phyloP scores from a whole-genome alignment of 2,113 vertebrate genomes.

The Indri indri region DNA sequence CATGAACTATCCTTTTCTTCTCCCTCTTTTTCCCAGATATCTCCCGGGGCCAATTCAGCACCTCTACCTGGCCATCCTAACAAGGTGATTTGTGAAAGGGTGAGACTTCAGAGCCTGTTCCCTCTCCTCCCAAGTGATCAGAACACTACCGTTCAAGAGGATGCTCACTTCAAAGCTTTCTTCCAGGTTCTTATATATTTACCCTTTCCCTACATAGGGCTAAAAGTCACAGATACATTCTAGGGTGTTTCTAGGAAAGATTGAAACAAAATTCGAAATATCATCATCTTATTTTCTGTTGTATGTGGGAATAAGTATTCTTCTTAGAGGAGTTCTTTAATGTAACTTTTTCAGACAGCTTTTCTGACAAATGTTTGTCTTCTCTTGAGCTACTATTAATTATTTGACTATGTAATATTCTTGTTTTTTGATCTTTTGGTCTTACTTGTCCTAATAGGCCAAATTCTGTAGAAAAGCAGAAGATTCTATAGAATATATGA shows the following conservation, averaged over 20 bases:
- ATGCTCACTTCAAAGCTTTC: slow-evolving; percentile 82
- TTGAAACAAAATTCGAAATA: slow-evolving; percentile 44
- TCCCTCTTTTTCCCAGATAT: slow-evolving; percentile 82
- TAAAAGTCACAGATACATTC: slow-evolving; percentile 45
- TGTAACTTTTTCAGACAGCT: slow-evolving; percentile 37
- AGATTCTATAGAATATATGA: not conserved
- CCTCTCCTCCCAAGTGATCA: slow-evolving; percentile 82
- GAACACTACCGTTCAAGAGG: slow-evolving; percentile 81
- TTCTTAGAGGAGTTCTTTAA: slow-evolving; percentile 65
- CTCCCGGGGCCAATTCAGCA: slow-evolving; percentile 80
- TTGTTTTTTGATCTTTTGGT: slow-evolving; percentile 38
- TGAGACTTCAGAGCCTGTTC: slow-evolving; percentile 82
- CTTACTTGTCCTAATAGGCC: slow-evolving; percentile 40
- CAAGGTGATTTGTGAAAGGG: slow-evolving; percentile 83
- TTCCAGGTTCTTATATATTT: slow-evolving; percentile 82
- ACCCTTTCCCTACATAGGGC: slow-evolving; percentile 75
- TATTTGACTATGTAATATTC: slow-evolving; percentile 43
- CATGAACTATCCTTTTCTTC: slow-evolving; percentile 83
- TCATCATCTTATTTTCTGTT: slow-evolving; percentile 55
- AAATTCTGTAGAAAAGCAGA: slow-evolving; percentile 35
- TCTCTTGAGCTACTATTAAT: slow-evolving; percentile 61
- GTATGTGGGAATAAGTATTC: slow-evolving; percentile 57
- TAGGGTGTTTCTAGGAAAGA: slow-evolving; percentile 58
- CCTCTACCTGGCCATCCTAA: slow-evolving; percentile 81
- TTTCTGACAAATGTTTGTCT: slow-evolving; percentile 64